A percentile compares a stretch with the other conserved stretches of the same genome.
Conservation (phyloP, 2,113 vertebrate species). For the Chunga burmeisteri region DNA sequence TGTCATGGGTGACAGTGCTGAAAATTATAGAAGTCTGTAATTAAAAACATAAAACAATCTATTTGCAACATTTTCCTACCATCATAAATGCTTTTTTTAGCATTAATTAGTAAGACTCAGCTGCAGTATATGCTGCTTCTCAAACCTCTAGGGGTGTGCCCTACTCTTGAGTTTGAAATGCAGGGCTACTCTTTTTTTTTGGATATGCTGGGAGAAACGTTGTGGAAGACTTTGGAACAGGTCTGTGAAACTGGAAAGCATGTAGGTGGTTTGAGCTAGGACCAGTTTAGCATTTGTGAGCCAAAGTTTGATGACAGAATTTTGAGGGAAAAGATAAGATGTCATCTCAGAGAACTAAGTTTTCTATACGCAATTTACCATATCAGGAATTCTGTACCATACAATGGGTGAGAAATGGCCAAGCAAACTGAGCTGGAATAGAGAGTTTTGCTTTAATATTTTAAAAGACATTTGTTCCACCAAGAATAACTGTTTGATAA, state of each 20-base stretch:
- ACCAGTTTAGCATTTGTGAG: neutral
- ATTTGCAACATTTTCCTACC: neutral
- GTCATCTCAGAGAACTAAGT: neutral
- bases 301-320: neutral
- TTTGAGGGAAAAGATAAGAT: neutral
- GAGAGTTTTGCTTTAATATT: neutral
- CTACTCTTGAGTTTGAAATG: neutral
- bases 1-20: neutral
- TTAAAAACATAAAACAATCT: neutral
- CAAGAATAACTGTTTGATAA: neutral
- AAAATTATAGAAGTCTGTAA: neutral
- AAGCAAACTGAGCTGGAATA: neutral
- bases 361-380: neutral
- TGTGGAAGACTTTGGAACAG: neutral
- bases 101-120: neutral
- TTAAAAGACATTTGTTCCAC: neutral
- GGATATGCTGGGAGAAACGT: neutral
- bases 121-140: neutral
- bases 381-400: neutral
- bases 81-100: neutral
- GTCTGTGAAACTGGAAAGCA: neutral
- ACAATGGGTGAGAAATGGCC: neutral
- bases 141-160: neutral
- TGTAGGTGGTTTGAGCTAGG: neutral
- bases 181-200: neutral